Evolutionary conservation across 2,888 invertebrate genomes (phyloP), one percentile per base, ranked within the genome.

Genomic region (Mimumesa dahlbomi): DNA sequence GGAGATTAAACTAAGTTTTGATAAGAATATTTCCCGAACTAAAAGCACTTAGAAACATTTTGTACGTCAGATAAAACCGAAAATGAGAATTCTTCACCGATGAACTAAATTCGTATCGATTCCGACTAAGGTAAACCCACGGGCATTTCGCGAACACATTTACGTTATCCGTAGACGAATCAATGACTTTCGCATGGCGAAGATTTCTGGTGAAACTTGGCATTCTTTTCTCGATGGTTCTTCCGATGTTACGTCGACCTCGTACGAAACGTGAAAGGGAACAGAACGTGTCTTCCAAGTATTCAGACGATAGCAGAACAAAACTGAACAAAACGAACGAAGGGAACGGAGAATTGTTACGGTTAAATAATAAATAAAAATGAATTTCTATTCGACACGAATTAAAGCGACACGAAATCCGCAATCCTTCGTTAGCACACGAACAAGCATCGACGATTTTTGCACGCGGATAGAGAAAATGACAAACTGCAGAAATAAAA

Each of bases 211-310:
- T n/a, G n/a, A n/a, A n/a, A n/a, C 11, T 34, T n/a, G 1, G 42
- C 9, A 19, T 53, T 9, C 9, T 36, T 50, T 9, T 16, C 50
- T 29, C 21, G 14, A 34, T 29, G n/a, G 18, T 22, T 29, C 14
- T 19, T 22, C 14, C 31, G 50, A 11, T 11, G 21, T 53, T 48
- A 52, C 43, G 42, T 67, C 49, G 59, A 59, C 18, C 19, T 66
- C 66, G 56, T 49, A 48, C 42, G 56, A 70, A 63, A 63, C 67
- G 65, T 68, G 64, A 79, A 71, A 72, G 46, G 21, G 49, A 73
- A 65, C 72, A 64, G 72, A 75, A 73, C 57, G 75, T 76, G 82
- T 83, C 84, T 85, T 85, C 84, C 85, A 84, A 70, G 65, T 74
- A 70, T 64, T 61, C 52, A 76, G 67, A 63, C n/a, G 25, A 48